Conservation (phyloP, 2,888 invertebrate species). For the Cheiracanthium punctorium region DNA sequence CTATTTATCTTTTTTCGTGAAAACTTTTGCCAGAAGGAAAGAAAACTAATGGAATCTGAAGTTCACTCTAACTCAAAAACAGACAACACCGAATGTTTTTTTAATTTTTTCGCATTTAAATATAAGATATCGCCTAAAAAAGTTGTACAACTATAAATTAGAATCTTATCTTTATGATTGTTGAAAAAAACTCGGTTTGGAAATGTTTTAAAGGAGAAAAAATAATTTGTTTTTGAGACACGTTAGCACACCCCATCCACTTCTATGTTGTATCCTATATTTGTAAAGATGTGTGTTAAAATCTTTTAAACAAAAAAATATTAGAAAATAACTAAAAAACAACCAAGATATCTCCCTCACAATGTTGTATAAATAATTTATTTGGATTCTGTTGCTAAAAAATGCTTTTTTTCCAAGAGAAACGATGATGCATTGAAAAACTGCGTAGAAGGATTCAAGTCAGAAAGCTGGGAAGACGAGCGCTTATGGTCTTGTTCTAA, state of each 20-base stretch:
- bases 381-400: background rate
- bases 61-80: slow-evolving; percentile 40
- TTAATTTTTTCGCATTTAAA: slow-evolving; percentile 44
- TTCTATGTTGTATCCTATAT: slow-evolving; percentile 34
- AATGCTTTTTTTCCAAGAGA: slow-evolving; percentile 30
- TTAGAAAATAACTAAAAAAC: slow-evolving; percentile 4
- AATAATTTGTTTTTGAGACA: slow-evolving; percentile 55
- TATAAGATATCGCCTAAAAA: slow-evolving; percentile 36
- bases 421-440: slow-evolving; percentile 29
- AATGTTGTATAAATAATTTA: slow-evolving; percentile 32
- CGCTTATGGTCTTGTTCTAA: background rate
- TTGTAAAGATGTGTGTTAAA: slow-evolving; percentile 44
- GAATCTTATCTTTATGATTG: slow-evolving; percentile 33
- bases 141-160: background rate
- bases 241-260: slow-evolving; percentile 58
- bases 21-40: background rate
- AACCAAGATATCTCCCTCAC: slow-evolving; percentile 14
- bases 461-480: background rate
- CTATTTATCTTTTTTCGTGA: background rate
- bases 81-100: slow-evolving; percentile 50
- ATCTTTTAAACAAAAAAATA: slow-evolving; percentile 19
- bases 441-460: slow-evolving; percentile 39
- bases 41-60: slow-evolving; percentile 43
- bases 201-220: slow-evolving; percentile 29
- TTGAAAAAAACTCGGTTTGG: slow-evolving; percentile 29